Base-by-base conservation (phyloP, 2,888 invertebrate genomes). In the Gymnocheta viridis region DNA sequence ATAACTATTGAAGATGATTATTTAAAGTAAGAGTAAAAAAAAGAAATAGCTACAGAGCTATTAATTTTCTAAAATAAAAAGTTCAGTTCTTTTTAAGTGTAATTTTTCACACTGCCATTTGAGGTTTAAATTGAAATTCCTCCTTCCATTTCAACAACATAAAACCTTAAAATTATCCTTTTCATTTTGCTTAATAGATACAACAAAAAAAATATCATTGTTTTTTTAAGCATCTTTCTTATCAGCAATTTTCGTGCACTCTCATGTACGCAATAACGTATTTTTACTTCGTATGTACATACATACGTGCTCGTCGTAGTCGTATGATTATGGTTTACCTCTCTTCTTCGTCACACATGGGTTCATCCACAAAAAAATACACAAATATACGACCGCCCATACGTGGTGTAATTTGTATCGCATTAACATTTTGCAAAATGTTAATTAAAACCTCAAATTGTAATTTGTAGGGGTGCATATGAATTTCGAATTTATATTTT, bases 341-440 rank as follows among this genome's bases (percentile, higher is more conserved):
- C n/a, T n/a, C n/a, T n/a, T n/a, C n/a, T n/a, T n/a, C n/a, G n/a
- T n/a, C n/a, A n/a, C n/a, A n/a, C n/a, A n/a, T n/a, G n/a, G n/a
- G n/a, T n/a, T n/a, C 22, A 14, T 60, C 2, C 19, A 41, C 6
- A n/a, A 41, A 19, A 4, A 19, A 19, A 19, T 7, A 19, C 3
- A 0, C 47, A 38, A n/a, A 7, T 14, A 29, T 29, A 54, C 7
- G 3, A n/a, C 27, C 14, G 1, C n/a, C 6, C 54, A n/a, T 5
- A 9, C 14, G 9, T n/a, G 27, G 14, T 14, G 14, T 38, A 12
- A 38, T 38, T 38, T 38, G 12, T 14, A 38, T 38, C 14, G 7
- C 74, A 73, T 64, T 41, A 51, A 19, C 64, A 51, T 38, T 51
- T 51, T 51, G 51, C n/a, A 51, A 51, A 51, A 64, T 62, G 27